Conservation (phyloP, 1,140 invertebrate species). For the Anadara kagoshimensis region DNA sequence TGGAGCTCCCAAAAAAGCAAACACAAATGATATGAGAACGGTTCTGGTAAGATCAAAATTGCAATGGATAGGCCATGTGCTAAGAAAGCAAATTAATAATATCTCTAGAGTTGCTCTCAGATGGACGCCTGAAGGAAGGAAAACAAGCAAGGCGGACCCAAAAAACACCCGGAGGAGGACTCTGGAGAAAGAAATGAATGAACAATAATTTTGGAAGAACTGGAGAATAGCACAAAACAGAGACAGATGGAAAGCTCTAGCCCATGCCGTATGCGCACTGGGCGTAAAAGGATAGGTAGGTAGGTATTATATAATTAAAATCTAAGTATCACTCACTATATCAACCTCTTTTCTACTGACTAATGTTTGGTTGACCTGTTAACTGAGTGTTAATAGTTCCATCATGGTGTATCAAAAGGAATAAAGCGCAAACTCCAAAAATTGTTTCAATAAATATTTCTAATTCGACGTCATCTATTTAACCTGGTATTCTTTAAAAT, state of each 20-base stretch:
- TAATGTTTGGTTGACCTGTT: no score
- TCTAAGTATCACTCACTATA: no score
- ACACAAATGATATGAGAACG: neutral
- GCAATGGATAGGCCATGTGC: constrained; percentile 9
- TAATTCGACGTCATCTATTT: no score
- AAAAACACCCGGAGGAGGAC: constrained; percentile 13
- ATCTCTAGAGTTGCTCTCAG: constrained; percentile 8
- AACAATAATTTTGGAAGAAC: neutral
- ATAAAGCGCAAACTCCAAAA: no score
- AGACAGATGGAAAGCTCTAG: constrained; percentile 10
- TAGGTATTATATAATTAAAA: no score
- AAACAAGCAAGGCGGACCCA: constrained; percentile 5
- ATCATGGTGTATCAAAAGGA: no score
- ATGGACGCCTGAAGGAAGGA: constrained; percentile 15
- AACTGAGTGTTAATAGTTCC: no score
- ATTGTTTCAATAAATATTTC: no score
- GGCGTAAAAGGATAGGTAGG: no score
- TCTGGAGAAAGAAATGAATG: constrained; percentile 4
- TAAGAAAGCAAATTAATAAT: constrained; percentile 1
- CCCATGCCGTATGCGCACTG: constrained; percentile 10
- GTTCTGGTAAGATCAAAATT: neutral
- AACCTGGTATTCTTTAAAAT: no score
- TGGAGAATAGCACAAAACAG: constrained; percentile 6
- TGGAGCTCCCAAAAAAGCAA: no score
- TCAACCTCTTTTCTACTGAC: no score